These are phyloP conservation scores for Sinonovacula constricta DNA, from an alignment of 1,140 invertebrate species.

Conservation along the genomic window DNA sequence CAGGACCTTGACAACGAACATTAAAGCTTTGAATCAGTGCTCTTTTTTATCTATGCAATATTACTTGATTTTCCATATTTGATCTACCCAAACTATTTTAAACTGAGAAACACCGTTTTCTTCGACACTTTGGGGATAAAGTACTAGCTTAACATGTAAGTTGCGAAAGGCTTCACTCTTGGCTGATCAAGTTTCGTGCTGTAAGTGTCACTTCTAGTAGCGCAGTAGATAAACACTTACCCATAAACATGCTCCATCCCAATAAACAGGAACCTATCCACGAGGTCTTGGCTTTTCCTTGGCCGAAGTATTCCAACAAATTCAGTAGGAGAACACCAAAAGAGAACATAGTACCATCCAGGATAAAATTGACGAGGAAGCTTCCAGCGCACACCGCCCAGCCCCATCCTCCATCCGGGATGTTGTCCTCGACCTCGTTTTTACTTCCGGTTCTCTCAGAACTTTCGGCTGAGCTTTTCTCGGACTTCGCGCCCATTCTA, in stretches of 20 bases:
- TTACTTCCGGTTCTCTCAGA: not conserved
- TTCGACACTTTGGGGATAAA: no score
- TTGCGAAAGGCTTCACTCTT: no score
- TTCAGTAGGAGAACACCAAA: slow-evolving; percentile 93
- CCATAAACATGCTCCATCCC: slow-evolving; percentile 94
- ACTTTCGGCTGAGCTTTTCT: not conserved
- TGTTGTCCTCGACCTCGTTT: not conserved
- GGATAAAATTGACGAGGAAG: slow-evolving; percentile 94
- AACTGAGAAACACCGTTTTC: no score
- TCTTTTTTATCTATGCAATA: no score
- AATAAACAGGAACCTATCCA: slow-evolving; percentile 95
- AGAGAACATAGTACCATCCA: slow-evolving; percentile 84
- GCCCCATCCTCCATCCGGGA: slow-evolving; percentile 87
- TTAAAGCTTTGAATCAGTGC: no score
- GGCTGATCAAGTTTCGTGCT: no score
- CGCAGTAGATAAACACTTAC: slow-evolving; percentile 82
- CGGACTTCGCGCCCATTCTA: not conserved
- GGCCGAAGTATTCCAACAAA: slow-evolving; percentile 90
- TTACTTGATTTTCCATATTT: no score
- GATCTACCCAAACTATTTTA: no score
- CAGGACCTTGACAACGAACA: no score
- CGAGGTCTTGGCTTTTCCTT: slow-evolving; percentile 85
- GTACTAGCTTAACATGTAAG: no score
- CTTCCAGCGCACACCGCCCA: slow-evolving; percentile 94
- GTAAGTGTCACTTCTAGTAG: no score